Percentiles rank a stretch among this genome's conserved stretches.
phyloP scores from a whole-genome alignment of 2,113 vertebrate species.

The Centropristis striata region DNA sequence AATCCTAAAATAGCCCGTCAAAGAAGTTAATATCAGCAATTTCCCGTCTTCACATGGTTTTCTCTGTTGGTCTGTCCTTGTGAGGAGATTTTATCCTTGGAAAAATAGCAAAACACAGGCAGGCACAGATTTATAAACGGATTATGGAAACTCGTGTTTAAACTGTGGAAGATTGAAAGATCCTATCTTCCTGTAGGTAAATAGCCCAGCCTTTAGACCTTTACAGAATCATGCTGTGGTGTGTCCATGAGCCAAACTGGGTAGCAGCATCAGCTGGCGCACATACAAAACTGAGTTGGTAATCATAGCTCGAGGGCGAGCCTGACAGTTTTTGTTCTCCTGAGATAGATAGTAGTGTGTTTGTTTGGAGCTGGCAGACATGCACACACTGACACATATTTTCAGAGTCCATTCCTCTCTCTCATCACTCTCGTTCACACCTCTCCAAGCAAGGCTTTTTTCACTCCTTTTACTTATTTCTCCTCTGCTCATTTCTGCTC shows the following conservation, averaged over 20 bases:
- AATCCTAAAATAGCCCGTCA: conserved; percentile 19
- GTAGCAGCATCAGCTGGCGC: conserved; percentile 53
- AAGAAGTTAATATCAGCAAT: conserved; percentile 27
- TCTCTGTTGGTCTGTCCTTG: conserved; percentile 21
- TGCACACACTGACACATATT: conserved; percentile 62
- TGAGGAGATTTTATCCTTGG: conserved; percentile 25
- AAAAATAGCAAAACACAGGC: neutral
- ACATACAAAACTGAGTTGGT: conserved; percentile 52
- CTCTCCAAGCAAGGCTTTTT: conserved; percentile 36
- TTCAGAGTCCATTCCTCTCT: conserved; percentile 47
- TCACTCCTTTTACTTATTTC: conserved; percentile 27
- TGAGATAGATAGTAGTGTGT: conserved; percentile 50
- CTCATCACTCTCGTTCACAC: conserved; percentile 42
- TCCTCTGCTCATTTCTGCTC: conserved; percentile 22
- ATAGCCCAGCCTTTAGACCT: conserved; percentile 29
- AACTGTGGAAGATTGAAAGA: conserved; percentile 26
- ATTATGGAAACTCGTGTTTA: conserved; percentile 33
- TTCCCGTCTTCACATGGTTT: neutral
- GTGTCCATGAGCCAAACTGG: conserved; percentile 47
- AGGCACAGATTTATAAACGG: conserved; percentile 29
- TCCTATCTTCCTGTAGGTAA: conserved; percentile 20
- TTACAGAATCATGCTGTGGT: conserved; percentile 26
- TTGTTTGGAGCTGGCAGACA: conserved; percentile 51
- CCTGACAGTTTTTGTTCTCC: conserved; percentile 43
- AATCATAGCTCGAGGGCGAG: conserved; percentile 58